phyloP scores from a whole-genome alignment of 2,113 vertebrate genomes.

The Petroica traversi region DNA sequence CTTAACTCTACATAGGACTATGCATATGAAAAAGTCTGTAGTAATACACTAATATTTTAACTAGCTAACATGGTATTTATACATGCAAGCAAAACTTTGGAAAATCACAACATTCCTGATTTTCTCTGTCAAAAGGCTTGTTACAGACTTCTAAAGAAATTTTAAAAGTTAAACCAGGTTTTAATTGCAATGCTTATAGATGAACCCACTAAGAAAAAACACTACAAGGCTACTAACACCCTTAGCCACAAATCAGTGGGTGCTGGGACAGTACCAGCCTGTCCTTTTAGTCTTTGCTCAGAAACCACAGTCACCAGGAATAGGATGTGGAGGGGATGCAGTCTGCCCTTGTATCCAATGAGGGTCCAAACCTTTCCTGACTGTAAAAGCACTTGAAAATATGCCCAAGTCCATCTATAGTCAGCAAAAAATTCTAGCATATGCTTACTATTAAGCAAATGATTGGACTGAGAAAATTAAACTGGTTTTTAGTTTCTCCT shows the following conservation, averaged over 20 bases:
- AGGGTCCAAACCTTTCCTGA: not conserved
- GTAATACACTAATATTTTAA: not conserved
- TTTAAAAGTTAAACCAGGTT: not conserved
- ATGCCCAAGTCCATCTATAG: not conserved
- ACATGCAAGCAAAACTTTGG: not conserved
- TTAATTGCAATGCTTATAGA: not conserved
- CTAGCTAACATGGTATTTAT: not conserved
- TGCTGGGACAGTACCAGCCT: not conserved
- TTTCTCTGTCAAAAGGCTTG: not conserved
- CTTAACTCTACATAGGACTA: not conserved
- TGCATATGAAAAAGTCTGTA: not conserved
- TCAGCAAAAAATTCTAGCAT: not conserved
- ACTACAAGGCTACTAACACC: not conserved
- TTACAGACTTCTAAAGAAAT: not conserved
- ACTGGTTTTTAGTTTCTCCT: not conserved
- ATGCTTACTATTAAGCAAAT: not conserved
- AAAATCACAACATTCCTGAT: not conserved
- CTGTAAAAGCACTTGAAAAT: not conserved
- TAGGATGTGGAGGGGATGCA: not conserved
- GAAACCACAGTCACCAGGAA: not conserved
- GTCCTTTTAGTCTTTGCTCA: not conserved
- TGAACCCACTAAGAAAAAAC: not conserved
- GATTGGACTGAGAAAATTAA: not conserved
- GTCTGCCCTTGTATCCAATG: not conserved
- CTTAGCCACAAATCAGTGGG: not conserved